phyloP scores from a whole-genome alignment of 1,140 invertebrate species.

The Neodiprion pinetum region DNA sequence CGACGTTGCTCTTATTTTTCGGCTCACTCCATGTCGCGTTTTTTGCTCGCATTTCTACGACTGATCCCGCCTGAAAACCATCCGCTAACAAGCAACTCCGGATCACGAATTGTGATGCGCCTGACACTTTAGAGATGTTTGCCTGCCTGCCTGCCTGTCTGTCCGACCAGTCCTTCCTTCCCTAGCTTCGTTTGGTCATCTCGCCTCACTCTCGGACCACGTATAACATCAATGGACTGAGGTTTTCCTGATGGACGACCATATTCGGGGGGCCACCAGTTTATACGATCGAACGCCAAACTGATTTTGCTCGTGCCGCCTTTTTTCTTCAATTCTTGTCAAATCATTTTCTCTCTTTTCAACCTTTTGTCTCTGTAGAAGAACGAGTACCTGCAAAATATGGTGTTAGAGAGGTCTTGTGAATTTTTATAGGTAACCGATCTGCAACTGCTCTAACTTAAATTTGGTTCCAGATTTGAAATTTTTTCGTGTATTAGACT shows the following conservation, averaged over 20 bases:
- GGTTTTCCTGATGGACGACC: conserved; percentile 3
- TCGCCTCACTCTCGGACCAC: conserved; percentile 1
- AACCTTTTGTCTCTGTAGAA: no score
- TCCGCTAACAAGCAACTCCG: conserved; percentile 48
- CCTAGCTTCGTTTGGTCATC: not conserved
- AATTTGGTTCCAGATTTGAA: no score
- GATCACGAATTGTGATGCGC: conserved; percentile 53
- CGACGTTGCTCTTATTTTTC: not conserved
- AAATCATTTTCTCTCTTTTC: not conserved
- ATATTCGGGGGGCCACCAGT: not conserved
- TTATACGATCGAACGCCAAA: not conserved
- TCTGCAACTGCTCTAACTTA: no score
- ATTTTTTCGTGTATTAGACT: no score
- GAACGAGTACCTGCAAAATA: no score
- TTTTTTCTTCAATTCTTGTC: not conserved
- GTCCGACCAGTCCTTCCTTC: not conserved
- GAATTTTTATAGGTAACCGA: no score
- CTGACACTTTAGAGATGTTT: conserved; percentile 57
- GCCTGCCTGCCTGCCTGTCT: conserved; percentile 25
- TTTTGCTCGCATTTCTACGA: not conserved
- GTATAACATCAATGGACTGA: not conserved
- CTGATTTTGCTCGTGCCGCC: not conserved
- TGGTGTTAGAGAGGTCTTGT: no score
- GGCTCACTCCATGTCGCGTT: not conserved
- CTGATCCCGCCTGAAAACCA: conserved; percentile 9